Conservation (phyloP, 2,888 invertebrate genomes). For the Tortrix viridana region DNA sequence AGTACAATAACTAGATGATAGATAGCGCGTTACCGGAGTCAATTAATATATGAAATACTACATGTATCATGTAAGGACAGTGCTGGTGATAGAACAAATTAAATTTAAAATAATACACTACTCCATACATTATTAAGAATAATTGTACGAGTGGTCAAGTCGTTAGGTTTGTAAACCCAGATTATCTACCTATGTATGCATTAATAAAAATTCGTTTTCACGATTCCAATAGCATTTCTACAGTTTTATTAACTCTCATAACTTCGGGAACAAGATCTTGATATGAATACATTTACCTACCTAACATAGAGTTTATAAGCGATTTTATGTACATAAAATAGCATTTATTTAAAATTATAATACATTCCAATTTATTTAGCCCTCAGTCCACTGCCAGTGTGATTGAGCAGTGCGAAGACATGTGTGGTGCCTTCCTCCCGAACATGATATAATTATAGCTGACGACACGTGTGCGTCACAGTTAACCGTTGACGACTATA, state of each 20-base stretch:
- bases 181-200: not conserved
- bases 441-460: not conserved
- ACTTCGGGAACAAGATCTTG: constrained; percentile 39
- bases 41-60: constrained; percentile 64
- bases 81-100: constrained; percentile 41
- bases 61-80: constrained; percentile 43
- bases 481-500: not conserved
- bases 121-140: constrained; percentile 19
- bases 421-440: constrained; percentile 45
- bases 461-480: not conserved
- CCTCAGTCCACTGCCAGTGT: constrained; percentile 58
- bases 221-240: constrained; percentile 29
- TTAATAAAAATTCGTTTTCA: constrained; percentile 11
- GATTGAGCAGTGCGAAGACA: constrained; percentile 38
- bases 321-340: constrained; percentile 46
- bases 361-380: constrained; percentile 71
- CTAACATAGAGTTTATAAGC: constrained; percentile 37
- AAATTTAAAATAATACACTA: constrained; percentile 4
- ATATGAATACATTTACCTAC: constrained; percentile 36
- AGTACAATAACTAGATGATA: constrained; percentile 77
- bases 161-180: constrained; percentile 4
- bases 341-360: constrained; percentile 68
- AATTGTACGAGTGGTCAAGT: constrained; percentile 24
- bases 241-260: constrained; percentile 28
- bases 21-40: constrained; percentile 70